phyloP scores from a whole-genome alignment of 1,140 invertebrate species.

The Lerema accius region DNA sequence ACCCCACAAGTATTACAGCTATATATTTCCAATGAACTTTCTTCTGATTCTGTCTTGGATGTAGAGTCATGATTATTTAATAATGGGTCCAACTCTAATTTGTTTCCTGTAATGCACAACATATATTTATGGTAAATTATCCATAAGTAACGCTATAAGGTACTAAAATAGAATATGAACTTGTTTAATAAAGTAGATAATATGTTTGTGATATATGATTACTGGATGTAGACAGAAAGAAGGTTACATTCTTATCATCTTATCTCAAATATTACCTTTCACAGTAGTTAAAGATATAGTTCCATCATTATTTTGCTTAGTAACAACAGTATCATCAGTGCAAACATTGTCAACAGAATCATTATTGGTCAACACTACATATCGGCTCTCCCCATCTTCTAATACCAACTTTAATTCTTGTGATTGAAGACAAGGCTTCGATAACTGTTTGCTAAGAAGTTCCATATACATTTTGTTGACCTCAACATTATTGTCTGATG shows the following conservation, averaged over 20 bases:
- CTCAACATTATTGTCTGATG: constrained; percentile 29
- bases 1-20: constrained; percentile 85
- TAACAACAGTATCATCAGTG: constrained; percentile 53
- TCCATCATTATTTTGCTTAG: constrained; percentile 73
- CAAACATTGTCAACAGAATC: constrained; percentile 43
- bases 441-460: constrained; percentile 52
- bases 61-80: not conserved
- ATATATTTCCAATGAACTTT: constrained; percentile 79
- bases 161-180: no score
- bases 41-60: constrained; percentile 36
- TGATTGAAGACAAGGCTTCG: constrained; percentile 51
- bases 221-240: no score
- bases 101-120: constrained; percentile 37
- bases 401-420: constrained; percentile 65
- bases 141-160: no score
- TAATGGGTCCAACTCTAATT: constrained; percentile 28
- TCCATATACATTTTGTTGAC: constrained; percentile 63
- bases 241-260: no score
- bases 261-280: constrained; percentile 61
- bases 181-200: no score
- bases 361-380: constrained; percentile 55
- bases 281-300: constrained; percentile 68
- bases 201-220: no score
- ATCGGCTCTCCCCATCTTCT: constrained; percentile 58
- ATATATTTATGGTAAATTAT: no score